Base-by-base conservation (phyloP, 2,888 invertebrate genomes). In the Agonopterix subpropinquella region DNA sequence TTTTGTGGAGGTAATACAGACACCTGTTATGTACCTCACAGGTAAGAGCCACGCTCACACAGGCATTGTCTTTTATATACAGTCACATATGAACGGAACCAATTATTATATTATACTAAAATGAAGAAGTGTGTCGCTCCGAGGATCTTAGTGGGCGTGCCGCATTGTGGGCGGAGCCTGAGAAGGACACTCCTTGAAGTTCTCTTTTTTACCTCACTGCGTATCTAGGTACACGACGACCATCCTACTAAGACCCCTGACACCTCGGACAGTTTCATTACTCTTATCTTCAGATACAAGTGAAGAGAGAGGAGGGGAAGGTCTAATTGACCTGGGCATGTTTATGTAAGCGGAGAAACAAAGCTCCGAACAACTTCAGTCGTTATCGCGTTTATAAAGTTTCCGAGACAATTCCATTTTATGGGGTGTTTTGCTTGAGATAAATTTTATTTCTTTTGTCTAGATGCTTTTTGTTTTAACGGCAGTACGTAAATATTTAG, bases 321-420 rank as follows among this genome's bases (percentile, higher is more conserved):
- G 36, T 65, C 80, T 43, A 36, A 50, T 58, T 81, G 77, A 85
- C 48, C 70, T 81, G 77, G 85, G 48, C 70, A 61, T 71, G 71
- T 85, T 83, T 85, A 85, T 82, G 76, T 85, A 77, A 83, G 78
- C 77, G 68, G 62, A 70, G 83, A 67, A 85, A 83, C 84, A 83
- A 82, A 83, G 83, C 83, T 68, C 63, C 61, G 82, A 77, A 80
- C 83, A 88, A 88, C 85, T 88, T 88, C 61, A 67, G 85, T 76
- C 85, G 87, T 88, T 88, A 88, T 87, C 88, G 80, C 85, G 77
- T 81, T 87, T 87, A 86, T 86, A 87, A 88, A 88, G 79, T 87
- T 85, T 77, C 77, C 76, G 82, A 82, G 84, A 84, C 84, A 76
- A 80, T 85, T 85, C 75, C 77, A 64, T 82, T 87, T 88, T 87